A percentile compares a stretch with the other conserved stretches of the same genome.
Evolutionary conservation across 2,797 vertebrate genomes (phyloP).

Genomic region (Lateolabrax maculatus): DNA sequence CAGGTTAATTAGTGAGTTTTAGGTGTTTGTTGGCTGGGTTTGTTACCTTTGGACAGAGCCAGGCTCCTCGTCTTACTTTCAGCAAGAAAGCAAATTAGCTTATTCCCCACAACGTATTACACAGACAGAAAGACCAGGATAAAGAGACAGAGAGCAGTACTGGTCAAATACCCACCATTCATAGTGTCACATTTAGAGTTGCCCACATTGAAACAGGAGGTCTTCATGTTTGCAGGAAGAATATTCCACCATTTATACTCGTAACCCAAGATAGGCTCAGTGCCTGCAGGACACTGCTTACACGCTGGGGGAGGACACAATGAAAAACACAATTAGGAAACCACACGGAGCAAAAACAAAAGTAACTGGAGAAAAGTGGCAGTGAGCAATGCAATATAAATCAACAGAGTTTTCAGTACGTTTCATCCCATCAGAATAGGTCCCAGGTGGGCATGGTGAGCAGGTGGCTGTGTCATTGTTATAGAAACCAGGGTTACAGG

Average conservation of each 20-base stretch:
- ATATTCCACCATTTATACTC: constrained; percentile 99
- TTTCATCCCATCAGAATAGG: constrained; percentile 91
- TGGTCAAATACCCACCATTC: constrained; percentile 89
- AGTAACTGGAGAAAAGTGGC: background rate
- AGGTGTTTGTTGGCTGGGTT: background rate
- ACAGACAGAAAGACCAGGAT: background rate
- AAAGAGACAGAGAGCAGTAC: background rate
- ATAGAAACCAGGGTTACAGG: constrained; percentile 98
- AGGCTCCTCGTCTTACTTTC: background rate
- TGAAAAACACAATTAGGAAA: constrained; percentile 4
- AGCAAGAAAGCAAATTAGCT: background rate
- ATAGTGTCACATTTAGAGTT: constrained; percentile 96
- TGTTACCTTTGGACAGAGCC: background rate
- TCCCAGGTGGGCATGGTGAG: constrained; percentile 91
- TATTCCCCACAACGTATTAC: background rate
- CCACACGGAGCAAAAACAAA: background rate
- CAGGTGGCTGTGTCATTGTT: constrained; percentile 94
- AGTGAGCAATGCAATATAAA: background rate
- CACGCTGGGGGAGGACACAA: constrained; percentile 84
- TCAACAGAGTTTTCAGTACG: constrained; percentile 63
- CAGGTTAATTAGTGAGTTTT: background rate
- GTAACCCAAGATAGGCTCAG: constrained; percentile 92
- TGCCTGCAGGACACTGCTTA: constrained; percentile 93
- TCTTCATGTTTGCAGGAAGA: constrained; percentile 96
- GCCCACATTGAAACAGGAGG: constrained; percentile 97